A percentile compares a stretch with the other conserved stretches of the same genome.
phyloP scores from a whole-genome alignment of 2,113 vertebrate species.

The Rhadina sibilatrix region DNA sequence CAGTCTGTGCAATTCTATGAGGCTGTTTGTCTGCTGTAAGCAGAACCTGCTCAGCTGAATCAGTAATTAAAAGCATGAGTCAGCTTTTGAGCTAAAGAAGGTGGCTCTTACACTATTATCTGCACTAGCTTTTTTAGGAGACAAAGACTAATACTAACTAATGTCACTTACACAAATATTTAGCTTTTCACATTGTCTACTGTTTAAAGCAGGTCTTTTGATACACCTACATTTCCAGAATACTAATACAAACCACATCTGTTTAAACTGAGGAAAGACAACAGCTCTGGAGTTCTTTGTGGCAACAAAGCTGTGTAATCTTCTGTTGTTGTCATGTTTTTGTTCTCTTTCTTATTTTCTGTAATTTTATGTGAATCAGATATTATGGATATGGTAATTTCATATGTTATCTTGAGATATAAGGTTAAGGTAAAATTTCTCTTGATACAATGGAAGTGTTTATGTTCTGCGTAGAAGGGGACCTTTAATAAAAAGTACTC shows the following conservation, averaged over 20 bases:
- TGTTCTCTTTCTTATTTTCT: not conserved
- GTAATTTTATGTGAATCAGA: not conserved
- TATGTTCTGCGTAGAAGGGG: not conserved
- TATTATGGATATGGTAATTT: not conserved
- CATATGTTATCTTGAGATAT: not conserved
- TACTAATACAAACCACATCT: not conserved
- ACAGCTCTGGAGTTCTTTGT: not conserved
- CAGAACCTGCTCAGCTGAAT: constrained; percentile 15
- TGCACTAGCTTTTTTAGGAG: not conserved
- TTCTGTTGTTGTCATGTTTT: not conserved
- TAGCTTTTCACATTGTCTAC: not conserved
- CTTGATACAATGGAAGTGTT: not conserved
- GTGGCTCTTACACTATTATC: constrained; percentile 10
- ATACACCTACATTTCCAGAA: constrained; percentile 18
- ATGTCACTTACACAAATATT: constrained; percentile 36
- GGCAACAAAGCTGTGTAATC: not conserved
- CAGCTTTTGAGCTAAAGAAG: constrained; percentile 35
- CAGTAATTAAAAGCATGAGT: constrained; percentile 36
- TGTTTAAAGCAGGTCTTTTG: constrained; percentile 11
- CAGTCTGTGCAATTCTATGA: not conserved
- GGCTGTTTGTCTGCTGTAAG: not conserved
- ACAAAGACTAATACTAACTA: constrained; percentile 27
- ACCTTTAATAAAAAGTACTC: not conserved
- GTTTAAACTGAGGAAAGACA: not conserved
- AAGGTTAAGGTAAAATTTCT: not conserved